These are phyloP conservation scores for Caenorhabditis remanei DNA, from an alignment of 1,140 invertebrate species.

Conservation along the genomic window DNA sequence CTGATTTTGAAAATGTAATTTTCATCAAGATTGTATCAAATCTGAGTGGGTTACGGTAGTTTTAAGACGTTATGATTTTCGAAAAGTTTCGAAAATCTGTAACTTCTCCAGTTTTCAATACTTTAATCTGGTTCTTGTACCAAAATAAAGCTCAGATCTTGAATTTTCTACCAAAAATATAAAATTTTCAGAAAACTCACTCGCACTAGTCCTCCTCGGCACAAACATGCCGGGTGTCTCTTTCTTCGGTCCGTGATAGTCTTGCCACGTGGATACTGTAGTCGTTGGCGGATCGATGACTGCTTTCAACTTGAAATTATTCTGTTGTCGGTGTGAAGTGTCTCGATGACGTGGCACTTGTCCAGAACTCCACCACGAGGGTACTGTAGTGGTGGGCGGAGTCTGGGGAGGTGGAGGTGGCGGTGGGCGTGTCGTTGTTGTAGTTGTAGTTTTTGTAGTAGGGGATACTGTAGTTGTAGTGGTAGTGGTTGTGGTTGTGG, in stretches of 20 bases:
- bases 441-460: constrained; percentile 10
- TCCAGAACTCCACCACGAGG: background rate
- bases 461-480: constrained; percentile 7
- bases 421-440: background rate
- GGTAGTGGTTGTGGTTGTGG: constrained; percentile 52
- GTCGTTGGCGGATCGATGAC: constrained; percentile 17
- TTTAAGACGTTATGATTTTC: background rate
- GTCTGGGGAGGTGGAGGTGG: background rate
- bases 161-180: background rate
- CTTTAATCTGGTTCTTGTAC: too few species aligned
- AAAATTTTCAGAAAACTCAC: background rate
- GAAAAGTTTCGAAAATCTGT: too few species aligned
- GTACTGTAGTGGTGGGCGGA: constrained; percentile 8
- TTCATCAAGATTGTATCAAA: background rate
- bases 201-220: background rate
- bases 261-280: constrained; percentile 29
- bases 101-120: too few species aligned
- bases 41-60: background rate
- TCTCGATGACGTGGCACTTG: constrained; percentile 39
- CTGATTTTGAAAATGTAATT: background rate
- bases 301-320: background rate
- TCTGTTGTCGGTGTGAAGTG: background rate
- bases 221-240: background rate
- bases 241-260: background rate
- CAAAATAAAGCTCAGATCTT: too few species aligned